Evolutionary conservation across 2,113 vertebrate species (phyloP), one percentile per base, ranked within the genome.

Genomic region (Ceyx margarethae): DNA sequence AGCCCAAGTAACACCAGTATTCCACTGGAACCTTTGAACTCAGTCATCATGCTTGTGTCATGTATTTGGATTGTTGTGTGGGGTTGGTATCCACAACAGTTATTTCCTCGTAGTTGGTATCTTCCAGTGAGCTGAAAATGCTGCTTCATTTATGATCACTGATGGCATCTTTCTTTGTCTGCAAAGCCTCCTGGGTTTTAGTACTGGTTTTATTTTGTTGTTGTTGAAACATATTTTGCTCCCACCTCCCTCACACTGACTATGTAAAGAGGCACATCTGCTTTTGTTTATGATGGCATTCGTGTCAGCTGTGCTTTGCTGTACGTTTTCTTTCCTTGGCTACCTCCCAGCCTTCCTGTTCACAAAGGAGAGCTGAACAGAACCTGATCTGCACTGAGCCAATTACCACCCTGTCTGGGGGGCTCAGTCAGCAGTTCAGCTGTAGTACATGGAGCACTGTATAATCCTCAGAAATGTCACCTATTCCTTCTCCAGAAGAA

Each of bases 281-380:
- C 23, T 92, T 94, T 91, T 89, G 65, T 92, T 94, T 93, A 61
- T 92, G 78, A 68, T 72, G 37, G 45, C 48, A 35, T 73, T 89
- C 79, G 42, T 53, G 45, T 93, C 86, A 93, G 85, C 57, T 89
- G 65, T 73, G 51, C 79, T 92, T 92, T 87, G 60, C 67, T 91
- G 71, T 53, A 67, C 50, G 62, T 89, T 93, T 89, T 81, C 51
- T 61, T 93, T 71, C 56, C 42, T 82, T 81, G 65, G 89, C 66
- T 93, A 76, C 21, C 31, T 65, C 85, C 54, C 73, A 92, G 76
- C 19, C 62, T 84, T 74, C 76, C 51, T 81, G 46, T 51, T 86
- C 86, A 64, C 61, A 60, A 79, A 79, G 20, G 40, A 31, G 19
- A 89, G 57, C 57, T 0, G 1, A 84, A 84, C 18, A 62, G 76